Conservation (phyloP, 2,113 vertebrate species). For the Chloroceryle aenea region DNA sequence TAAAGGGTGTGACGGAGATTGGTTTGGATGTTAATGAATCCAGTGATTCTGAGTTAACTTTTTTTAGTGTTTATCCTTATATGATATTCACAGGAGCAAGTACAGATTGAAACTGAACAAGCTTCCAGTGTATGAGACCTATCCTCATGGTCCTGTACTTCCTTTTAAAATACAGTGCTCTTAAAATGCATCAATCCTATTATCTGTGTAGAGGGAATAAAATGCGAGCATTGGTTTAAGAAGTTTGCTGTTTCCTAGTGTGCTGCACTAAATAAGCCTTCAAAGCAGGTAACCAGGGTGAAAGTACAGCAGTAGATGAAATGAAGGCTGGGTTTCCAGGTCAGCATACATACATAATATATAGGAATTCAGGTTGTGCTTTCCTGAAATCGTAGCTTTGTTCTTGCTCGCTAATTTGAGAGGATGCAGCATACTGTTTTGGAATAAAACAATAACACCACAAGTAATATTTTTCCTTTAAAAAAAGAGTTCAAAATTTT, state of each 20-base stretch:
- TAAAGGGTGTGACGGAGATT: not conserved
- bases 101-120: not conserved
- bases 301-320: not conserved
- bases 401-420: not conserved
- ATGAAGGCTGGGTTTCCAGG: not conserved
- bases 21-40: not conserved
- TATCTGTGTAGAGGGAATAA: not conserved
- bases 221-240: not conserved
- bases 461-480: not conserved
- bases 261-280: not conserved
- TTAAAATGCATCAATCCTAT: not conserved
- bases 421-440: not conserved
- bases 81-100: not conserved
- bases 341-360: not conserved
- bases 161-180: not conserved
- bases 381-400: not conserved
- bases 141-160: not conserved
- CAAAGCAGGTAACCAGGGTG: not conserved
- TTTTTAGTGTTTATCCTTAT: not conserved
- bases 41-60: not conserved
- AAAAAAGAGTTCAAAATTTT: not conserved
- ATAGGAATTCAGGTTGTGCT: not conserved
- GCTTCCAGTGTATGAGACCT: accelerated
- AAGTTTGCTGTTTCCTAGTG: not conserved
- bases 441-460: not conserved